phyloP scores from a whole-genome alignment of 2,888 invertebrate genomes.

The Rhagonycha fulva region DNA sequence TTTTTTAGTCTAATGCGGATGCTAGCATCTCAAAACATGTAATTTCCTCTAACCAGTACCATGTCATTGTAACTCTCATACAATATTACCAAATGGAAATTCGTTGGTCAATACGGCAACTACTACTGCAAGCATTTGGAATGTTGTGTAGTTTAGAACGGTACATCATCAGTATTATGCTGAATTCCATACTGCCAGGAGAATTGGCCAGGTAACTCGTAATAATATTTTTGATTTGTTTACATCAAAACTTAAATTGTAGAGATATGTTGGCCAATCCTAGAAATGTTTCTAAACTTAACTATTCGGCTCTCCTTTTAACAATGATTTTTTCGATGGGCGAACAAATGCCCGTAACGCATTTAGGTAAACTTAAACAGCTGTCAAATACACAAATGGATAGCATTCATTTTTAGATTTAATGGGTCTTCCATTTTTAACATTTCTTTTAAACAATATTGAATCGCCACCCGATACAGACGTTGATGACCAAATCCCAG shows the following conservation, averaged over 20 bases:
- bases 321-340: conserved; percentile 91
- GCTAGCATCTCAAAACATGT: conserved; percentile 85
- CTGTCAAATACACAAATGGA: not conserved
- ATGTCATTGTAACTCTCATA: conserved; percentile 81
- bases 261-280: conserved; percentile 81
- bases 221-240: not conserved
- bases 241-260: not conserved
- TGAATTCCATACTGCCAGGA: conserved; percentile 86
- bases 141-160: conserved; percentile 86
- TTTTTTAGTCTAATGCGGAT: conserved; percentile 76
- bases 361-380: conserved; percentile 69
- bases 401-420: conserved; percentile 65
- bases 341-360: conserved; percentile 85
- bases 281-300: conserved; percentile 76
- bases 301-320: conserved; percentile 80
- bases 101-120: conserved; percentile 81
- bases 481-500: conserved; percentile 82
- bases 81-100: conserved; percentile 97
- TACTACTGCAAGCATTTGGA: conserved; percentile 83
- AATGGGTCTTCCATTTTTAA: conserved; percentile 80
- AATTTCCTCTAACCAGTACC: conserved; percentile 81
- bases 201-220: conserved; percentile 77
- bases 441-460: conserved; percentile 79
- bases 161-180: conserved; percentile 78
- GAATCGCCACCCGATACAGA: conserved; percentile 81